phyloP scores from a whole-genome alignment of 2,113 vertebrate genomes.

The Saimiri boliviensis region DNA sequence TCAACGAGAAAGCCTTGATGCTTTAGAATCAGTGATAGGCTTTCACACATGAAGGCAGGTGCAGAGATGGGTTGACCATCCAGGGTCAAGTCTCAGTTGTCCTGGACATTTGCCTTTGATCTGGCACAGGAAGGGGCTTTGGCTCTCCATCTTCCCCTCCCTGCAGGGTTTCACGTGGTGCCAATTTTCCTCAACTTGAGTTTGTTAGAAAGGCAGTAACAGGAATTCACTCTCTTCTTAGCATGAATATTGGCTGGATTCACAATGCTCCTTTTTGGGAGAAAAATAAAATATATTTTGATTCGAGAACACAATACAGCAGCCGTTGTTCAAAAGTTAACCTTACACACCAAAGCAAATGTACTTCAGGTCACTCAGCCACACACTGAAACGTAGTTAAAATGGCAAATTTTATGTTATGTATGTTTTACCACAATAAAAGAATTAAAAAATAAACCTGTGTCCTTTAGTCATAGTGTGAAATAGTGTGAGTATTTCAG shows the following conservation, averaged over 20 bases:
- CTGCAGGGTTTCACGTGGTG: rapidly evolving
- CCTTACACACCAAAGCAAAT: not conserved
- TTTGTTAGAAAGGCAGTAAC: not conserved
- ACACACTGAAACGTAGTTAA: no score
- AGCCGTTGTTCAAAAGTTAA: not conserved
- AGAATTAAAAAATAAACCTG: not conserved
- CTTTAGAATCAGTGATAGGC: not conserved
- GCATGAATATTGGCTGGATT: not conserved
- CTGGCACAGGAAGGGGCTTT: not conserved
- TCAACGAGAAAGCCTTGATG: not conserved
- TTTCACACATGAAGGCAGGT: not conserved
- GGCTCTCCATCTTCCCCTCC: rapidly evolving
- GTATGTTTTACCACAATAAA: not conserved
- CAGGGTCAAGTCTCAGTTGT: not conserved
- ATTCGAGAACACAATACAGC: not conserved
- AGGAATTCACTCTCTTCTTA: not conserved
- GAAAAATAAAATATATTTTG: not conserved
- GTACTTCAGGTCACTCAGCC: no score
- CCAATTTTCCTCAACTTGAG: not conserved
- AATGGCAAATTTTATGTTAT: not conserved
- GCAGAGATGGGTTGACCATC: not conserved
- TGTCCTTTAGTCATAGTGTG: not conserved
- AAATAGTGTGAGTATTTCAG: not conserved
- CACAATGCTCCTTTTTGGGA: not conserved
- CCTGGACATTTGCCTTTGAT: not conserved